Conservation (phyloP, 2,113 vertebrate genomes). For the Aegotheles bennettii region DNA sequence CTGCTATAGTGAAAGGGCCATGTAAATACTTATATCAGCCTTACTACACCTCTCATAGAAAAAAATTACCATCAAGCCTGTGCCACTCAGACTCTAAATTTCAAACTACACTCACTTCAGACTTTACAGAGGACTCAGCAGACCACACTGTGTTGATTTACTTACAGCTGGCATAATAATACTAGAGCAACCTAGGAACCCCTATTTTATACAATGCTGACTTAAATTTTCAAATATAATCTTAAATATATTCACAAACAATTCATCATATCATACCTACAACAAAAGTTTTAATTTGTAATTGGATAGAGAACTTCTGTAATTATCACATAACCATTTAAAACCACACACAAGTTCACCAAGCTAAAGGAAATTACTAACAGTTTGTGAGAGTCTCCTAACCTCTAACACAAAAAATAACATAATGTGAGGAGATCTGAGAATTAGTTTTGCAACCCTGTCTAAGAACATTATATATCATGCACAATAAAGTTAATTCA, state of each 20-base stretch:
- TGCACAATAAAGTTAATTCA: background rate
- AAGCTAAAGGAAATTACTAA: background rate
- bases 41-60: background rate
- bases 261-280: background rate
- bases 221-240: background rate
- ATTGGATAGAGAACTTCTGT: background rate
- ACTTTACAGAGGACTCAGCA: background rate
- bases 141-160: background rate
- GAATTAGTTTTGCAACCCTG: conserved; percentile 20
- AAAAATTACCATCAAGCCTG: background rate
- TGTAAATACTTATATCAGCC: background rate
- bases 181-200: background rate
- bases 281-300: background rate
- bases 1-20: background rate
- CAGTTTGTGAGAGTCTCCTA: background rate
- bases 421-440: background rate
- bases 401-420: background rate
- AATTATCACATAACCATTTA: background rate
- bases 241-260: background rate
- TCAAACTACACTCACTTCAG: background rate
- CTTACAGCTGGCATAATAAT: background rate
- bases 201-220: background rate
- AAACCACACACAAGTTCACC: background rate
- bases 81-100: background rate
- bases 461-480: conserved; percentile 27